phyloP scores from a whole-genome alignment of 2,113 vertebrate genomes.

The Tamias sibiricus region DNA sequence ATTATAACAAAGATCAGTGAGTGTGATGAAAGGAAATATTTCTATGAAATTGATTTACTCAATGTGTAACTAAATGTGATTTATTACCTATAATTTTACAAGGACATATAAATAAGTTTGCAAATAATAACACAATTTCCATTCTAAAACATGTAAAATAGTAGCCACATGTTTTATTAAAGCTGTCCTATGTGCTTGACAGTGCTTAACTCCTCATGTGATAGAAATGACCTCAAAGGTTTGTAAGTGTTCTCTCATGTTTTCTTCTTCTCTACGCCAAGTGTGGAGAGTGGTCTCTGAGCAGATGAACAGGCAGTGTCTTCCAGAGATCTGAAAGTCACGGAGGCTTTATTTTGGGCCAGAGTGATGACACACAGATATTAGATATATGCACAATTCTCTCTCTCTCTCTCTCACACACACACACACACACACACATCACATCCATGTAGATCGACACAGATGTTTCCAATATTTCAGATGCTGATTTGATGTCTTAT shows the following conservation, averaged over 20 bases:
- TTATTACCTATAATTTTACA: not conserved
- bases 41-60: not conserved
- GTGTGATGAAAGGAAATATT: not conserved
- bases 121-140: constrained; percentile 13
- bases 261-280: not conserved
- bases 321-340: not conserved
- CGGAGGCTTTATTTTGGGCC: not conserved
- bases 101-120: not conserved
- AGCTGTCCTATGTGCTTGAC: not conserved
- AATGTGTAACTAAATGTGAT: not conserved
- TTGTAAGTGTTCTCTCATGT: not conserved
- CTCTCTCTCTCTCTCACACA: too few relatives aligned
- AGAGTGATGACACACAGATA: not conserved
- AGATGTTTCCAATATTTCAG: not conserved
- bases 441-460: not conserved
- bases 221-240: not conserved
- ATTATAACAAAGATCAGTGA: not conserved
- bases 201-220: not conserved
- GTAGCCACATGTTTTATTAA: not conserved
- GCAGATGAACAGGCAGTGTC: not conserved
- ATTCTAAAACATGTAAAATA: not conserved
- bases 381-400: not conserved
- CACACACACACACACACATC: not conserved
- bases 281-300: not conserved
- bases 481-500: not conserved